These are phyloP conservation scores for Phalacrocorax brasilianus DNA, from an alignment of 2,113 vertebrate species.

Conservation along the genomic window DNA sequence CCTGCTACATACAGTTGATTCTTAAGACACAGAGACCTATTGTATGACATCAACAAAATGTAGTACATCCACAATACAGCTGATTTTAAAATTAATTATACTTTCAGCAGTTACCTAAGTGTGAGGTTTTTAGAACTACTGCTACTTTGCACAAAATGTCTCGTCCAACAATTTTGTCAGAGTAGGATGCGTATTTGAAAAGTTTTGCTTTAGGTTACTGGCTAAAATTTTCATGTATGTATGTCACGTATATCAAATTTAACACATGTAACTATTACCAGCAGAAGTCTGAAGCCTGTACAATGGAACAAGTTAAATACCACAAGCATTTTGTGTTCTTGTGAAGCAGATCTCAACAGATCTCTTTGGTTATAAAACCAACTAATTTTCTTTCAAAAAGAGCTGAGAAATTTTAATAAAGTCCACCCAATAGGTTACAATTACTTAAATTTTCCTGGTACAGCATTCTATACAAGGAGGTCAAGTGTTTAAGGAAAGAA, in stretches of 20 bases:
- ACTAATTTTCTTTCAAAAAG: background rate
- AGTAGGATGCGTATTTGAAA: background rate
- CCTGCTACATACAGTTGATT: background rate
- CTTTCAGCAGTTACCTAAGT: background rate
- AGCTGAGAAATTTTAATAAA: background rate
- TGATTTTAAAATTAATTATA: background rate
- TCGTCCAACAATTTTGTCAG: background rate
- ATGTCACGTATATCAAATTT: background rate
- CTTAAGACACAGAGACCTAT: background rate
- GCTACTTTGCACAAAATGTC: background rate
- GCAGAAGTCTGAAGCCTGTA: background rate
- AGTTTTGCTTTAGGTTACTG: background rate
- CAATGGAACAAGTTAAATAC: background rate
- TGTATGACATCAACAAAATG: background rate
- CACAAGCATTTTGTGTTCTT: background rate
- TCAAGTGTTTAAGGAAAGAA: background rate
- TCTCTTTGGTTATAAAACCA: background rate
- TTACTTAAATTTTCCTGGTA: background rate
- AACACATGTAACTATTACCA: background rate
- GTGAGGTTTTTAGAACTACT: background rate
- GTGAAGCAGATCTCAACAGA: background rate
- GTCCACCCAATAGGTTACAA: background rate
- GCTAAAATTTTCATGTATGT: background rate
- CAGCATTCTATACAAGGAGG: background rate
- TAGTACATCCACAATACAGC: background rate